Percentiles rank a stretch among this genome's conserved stretches.
Evolutionary conservation across 2,888 invertebrate genomes (phyloP).

Genomic region (Sclerodermus sp.): DNA sequence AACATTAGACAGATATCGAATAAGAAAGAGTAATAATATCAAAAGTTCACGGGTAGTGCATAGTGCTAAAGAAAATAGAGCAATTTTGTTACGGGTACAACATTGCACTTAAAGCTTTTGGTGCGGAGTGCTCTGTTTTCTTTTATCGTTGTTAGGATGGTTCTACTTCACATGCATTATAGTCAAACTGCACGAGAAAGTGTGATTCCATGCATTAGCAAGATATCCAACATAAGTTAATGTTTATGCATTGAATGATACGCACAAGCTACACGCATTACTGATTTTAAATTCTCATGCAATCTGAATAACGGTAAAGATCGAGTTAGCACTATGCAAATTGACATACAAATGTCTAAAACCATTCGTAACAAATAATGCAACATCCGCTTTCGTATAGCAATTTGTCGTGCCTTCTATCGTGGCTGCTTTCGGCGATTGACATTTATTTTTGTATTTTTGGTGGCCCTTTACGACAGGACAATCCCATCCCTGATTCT

Average conservation of each 20-base stretch:
- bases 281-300: background rate
- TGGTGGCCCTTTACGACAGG: slow-evolving; percentile 7
- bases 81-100: too few relatives aligned
- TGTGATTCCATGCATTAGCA: too few relatives aligned
- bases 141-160: too few relatives aligned
- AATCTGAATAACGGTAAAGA: background rate
- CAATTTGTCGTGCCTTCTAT: slow-evolving; percentile 54
- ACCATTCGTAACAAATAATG: slow-evolving; percentile 12
- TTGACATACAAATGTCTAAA: background rate
- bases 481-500: slow-evolving; percentile 5
- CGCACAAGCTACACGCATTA: too few relatives aligned
- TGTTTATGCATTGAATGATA: too few relatives aligned
- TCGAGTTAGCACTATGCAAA: background rate
- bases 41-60: background rate
- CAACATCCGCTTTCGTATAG: slow-evolving; percentile 43
- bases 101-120: too few relatives aligned
- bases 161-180: too few relatives aligned
- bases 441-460: slow-evolving; percentile 45
- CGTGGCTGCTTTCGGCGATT: slow-evolving; percentile 51
- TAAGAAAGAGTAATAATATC: too few relatives aligned
- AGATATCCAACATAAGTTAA: too few relatives aligned
- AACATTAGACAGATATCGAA: background rate
- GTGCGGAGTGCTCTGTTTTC: too few relatives aligned
- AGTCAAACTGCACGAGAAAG: too few relatives aligned
- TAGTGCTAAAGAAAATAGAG: background rate